Evolutionary conservation across 1,140 invertebrate species (phyloP).

Genomic region (Leptoteleia sp.): DNA sequence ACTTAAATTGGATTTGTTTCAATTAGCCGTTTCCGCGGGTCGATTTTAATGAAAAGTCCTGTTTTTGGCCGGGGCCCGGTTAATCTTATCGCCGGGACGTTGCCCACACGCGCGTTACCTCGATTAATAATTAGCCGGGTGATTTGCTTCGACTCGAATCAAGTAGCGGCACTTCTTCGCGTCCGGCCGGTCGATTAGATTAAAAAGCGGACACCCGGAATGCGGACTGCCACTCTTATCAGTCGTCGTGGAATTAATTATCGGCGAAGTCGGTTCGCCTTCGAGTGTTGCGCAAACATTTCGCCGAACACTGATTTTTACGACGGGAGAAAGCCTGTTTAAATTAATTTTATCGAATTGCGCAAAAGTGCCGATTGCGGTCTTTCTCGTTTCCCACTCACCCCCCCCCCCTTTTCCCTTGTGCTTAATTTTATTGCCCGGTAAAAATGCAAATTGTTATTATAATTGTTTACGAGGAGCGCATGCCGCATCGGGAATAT

Average conservation of each 20-base stretch:
- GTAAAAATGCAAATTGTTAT: constrained; percentile 21
- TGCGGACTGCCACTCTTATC: constrained; percentile 64
- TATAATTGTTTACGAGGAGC: constrained; percentile 2
- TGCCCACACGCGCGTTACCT: constrained; percentile 49
- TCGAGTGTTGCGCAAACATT: constrained; percentile 26
- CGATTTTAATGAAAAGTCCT: constrained; percentile 24
- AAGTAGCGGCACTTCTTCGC: constrained; percentile 40
- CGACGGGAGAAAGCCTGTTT: constrained; percentile 8
- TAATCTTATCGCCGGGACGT: constrained; percentile 39
- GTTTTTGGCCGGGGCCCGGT: neutral
- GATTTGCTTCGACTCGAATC: constrained; percentile 60
- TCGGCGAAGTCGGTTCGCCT: constrained; percentile 21
- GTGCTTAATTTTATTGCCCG: neutral
- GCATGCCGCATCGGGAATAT: constrained; percentile 15
- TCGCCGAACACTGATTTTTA: constrained; percentile 10
- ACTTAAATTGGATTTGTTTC: constrained; percentile 38
- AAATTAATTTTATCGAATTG: constrained; percentile 22
- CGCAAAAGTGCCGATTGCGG: neutral
- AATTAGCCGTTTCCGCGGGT: constrained; percentile 27
- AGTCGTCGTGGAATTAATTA: constrained; percentile 66
- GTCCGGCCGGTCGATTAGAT: constrained; percentile 39
- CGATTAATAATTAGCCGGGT: constrained; percentile 69
- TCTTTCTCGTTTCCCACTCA: neutral
- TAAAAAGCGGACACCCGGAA: constrained; percentile 56
- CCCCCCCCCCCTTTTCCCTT: no score